phyloP scores from a whole-genome alignment of 2,113 vertebrate species.

The Mohoua ochrocephala region DNA sequence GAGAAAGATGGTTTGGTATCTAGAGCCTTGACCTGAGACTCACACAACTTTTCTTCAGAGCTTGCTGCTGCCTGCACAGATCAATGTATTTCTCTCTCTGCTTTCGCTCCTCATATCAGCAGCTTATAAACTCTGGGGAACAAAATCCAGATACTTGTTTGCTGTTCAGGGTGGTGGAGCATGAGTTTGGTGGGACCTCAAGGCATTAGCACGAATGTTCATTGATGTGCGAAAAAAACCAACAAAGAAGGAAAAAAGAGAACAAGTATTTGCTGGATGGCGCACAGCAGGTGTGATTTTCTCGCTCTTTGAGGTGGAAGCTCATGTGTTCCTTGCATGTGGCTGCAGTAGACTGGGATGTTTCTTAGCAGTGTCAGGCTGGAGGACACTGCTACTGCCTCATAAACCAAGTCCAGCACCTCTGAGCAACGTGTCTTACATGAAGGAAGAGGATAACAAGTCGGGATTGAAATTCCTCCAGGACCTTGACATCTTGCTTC shows the following conservation, averaged over 20 bases:
- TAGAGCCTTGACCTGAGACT: neutral
- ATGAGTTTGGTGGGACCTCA: neutral
- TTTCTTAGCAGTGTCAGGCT: neutral
- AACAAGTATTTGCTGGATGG: neutral
- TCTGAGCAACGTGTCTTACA: slow-evolving; percentile 77
- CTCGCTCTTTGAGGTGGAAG: neutral
- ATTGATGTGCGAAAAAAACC: neutral
- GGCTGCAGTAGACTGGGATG: neutral
- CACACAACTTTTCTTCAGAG: neutral
- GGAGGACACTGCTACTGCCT: slow-evolving; percentile 68
- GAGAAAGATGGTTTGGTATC: neutral
- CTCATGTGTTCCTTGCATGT: neutral
- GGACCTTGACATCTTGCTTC: slow-evolving; percentile 66
- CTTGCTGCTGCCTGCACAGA: neutral
- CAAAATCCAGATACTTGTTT: neutral
- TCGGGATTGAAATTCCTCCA: slow-evolving; percentile 80
- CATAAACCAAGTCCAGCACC: slow-evolving; percentile 83
- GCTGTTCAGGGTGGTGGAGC: neutral
- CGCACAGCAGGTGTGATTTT: neutral
- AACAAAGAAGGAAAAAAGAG: neutral
- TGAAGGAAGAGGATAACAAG: slow-evolving; percentile 79
- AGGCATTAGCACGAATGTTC: neutral
- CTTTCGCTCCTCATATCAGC: neutral
- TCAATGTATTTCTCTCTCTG: neutral
- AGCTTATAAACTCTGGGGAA: neutral